These are phyloP conservation scores for Periophthalmus modestus DNA, from an alignment of 2,113 vertebrate species.

Conservation along the genomic window DNA sequence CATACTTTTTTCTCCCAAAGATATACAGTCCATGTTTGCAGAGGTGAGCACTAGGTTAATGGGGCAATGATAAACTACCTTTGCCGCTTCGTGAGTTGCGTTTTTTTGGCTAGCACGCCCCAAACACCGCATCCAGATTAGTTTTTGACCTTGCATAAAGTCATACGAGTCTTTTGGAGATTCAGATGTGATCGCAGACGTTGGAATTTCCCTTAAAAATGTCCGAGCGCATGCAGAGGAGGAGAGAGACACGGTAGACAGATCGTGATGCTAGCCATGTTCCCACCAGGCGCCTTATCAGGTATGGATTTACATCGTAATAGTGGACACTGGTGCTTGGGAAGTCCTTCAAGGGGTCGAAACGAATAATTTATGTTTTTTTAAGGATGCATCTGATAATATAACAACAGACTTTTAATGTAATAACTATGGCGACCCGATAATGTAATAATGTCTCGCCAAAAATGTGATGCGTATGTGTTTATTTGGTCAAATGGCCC, in stretches of 20 bases:
- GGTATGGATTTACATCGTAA: slow-evolving; percentile 1
- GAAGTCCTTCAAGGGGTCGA: background rate
- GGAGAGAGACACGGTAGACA: background rate
- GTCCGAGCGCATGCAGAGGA: background rate
- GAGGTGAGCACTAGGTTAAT: slow-evolving; percentile 65
- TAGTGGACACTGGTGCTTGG: background rate
- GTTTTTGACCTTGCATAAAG: slow-evolving; percentile 52
- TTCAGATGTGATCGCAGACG: slow-evolving; percentile 25
- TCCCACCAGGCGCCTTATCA: background rate
- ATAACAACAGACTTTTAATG: too few relatives aligned
- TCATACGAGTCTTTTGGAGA: slow-evolving; percentile 22
- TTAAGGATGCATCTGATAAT: too few relatives aligned
- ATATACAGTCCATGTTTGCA: slow-evolving; percentile 46
- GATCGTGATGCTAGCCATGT: background rate
- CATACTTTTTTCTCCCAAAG: slow-evolving; percentile 6
- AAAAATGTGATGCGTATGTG: too few relatives aligned
- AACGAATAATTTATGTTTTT: background rate
- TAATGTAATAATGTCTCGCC: too few relatives aligned
- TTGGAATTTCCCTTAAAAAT: slow-evolving; percentile 35
- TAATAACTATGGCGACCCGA: too few relatives aligned
- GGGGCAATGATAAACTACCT: slow-evolving; percentile 58
- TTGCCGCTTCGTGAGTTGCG: slow-evolving; percentile 35
- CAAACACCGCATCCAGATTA: slow-evolving; percentile 42
- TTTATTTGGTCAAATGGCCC: too few relatives aligned
- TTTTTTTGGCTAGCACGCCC: slow-evolving; percentile 38